phyloP scores from a whole-genome alignment of 2,797 vertebrate species.

The Oophaga sylvatica region DNA sequence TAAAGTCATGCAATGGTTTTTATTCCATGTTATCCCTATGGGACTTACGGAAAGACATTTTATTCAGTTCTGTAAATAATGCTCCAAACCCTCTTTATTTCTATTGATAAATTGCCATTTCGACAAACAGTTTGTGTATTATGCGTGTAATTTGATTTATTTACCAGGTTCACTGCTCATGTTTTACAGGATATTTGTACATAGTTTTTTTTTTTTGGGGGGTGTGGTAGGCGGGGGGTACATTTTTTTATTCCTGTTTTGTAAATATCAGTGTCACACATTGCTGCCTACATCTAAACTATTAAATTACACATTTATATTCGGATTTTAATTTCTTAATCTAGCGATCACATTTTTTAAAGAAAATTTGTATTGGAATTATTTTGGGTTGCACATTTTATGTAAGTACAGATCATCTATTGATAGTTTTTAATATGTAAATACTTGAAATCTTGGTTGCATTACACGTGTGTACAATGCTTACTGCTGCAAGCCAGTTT shows the following conservation, averaged over 20 bases:
- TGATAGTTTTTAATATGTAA: constrained; percentile 44
- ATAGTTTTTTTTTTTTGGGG: constrained; percentile 65
- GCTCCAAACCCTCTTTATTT: constrained; percentile 78
- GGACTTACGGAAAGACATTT: constrained; percentile 83
- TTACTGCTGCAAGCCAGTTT: constrained; percentile 8
- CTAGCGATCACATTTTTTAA: constrained; percentile 78
- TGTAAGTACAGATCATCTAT: constrained; percentile 50
- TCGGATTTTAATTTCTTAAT: constrained; percentile 83
- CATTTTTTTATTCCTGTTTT: constrained; percentile 64
- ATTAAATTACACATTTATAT: constrained; percentile 87
- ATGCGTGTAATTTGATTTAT: constrained; percentile 81
- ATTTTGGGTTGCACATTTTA: constrained; percentile 44
- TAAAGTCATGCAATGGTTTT: constrained; percentile 81
- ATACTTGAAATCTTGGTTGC: constrained; percentile 29
- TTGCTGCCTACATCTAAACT: constrained; percentile 89
- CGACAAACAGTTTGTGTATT: constrained; percentile 83
- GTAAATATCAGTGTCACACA: constrained; percentile 88
- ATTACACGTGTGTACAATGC: not conserved
- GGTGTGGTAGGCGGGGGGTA: not conserved
- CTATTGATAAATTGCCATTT: constrained; percentile 73
- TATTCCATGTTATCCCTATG: constrained; percentile 87
- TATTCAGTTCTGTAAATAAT: constrained; percentile 80
- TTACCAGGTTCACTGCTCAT: constrained; percentile 79
- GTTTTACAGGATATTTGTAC: constrained; percentile 84
- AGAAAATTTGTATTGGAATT: constrained; percentile 60